Evolutionary conservation across 2,797 vertebrate genomes (phyloP), one percentile per base, ranked within the genome.

Genomic region (Sebastes miniatus): DNA sequence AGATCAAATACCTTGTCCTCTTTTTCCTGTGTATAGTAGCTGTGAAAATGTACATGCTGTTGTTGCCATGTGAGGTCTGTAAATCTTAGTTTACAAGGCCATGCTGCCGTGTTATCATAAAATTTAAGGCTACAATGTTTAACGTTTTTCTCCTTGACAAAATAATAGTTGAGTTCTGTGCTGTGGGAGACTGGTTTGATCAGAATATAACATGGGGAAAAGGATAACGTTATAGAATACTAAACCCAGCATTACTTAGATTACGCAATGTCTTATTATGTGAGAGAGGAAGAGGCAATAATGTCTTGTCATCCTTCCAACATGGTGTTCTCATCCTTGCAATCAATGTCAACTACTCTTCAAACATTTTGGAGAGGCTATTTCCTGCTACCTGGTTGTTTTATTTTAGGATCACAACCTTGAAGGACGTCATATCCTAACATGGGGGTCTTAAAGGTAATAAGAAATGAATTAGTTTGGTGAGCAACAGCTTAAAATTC

Each of bases 331-430:
- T 43, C 58, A 43, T 72, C 61, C 57, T 69, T 79, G 58, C 22
- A 83, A 75, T 81, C 67, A 80, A 25, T n/a, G 75, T 87, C 65
- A 71, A 31, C 63, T 52, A 4, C 61, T 71, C 25, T 56, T 74
- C 39, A 81, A 81, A 81, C 65, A 54, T 29, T 25, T 29, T 2
- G 0, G 14, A 82, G 70, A 61, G 59, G 64, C 58, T 27, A 82
- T 78, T 78, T 83, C 66, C 79, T 78, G 74, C 57, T 59, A 4
- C 18, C 13, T 20, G n/a, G 70, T 66, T 3, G n/a, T 50, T 73
- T 76, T 57, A 36, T 68, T 84, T 47, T 13, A 69, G 10, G 63
- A 73, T 64, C 50, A 58, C 10, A 54, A 77, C 68, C 56, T 69
- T 24, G 9, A 47, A 76, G 43, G 39, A 58, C 1, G 1, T 76